These are phyloP conservation scores for Leucoraja erinaceus DNA, from an alignment of 2,113 vertebrate genomes.

Conservation along the genomic window DNA sequence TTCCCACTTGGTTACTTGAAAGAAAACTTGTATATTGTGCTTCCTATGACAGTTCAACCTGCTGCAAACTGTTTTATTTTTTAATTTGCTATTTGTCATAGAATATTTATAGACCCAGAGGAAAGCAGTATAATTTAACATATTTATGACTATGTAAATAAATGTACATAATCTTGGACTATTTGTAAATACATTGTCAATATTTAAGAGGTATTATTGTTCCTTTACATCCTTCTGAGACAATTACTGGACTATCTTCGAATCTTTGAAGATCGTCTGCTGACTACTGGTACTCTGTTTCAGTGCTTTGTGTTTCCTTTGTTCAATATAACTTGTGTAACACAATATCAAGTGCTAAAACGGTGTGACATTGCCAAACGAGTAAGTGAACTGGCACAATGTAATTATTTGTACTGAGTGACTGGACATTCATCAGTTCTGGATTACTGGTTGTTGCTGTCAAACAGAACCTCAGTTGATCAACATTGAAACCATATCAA, in stretches of 20 bases:
- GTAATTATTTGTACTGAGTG: slow-evolving; percentile 5
- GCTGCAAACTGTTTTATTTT: slow-evolving; percentile 46
- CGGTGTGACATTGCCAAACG: background rate
- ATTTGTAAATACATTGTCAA: slow-evolving; percentile 34
- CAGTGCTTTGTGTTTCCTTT: slow-evolving; percentile 31
- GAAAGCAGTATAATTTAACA: slow-evolving; percentile 86
- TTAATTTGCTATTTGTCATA: slow-evolving; percentile 61
- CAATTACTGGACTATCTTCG: background rate
- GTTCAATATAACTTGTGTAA: slow-evolving; percentile 25
- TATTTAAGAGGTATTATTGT: slow-evolving; percentile 28
- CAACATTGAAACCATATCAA: background rate
- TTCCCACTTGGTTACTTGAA: slow-evolving; percentile 50
- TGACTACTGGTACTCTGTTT: slow-evolving; percentile 27
- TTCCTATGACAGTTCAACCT: slow-evolving; percentile 73
- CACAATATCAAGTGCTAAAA: slow-evolving; percentile 4
- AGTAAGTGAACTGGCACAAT: slow-evolving; percentile 23
- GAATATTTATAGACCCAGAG: slow-evolving; percentile 83
- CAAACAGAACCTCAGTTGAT: slow-evolving; percentile 33
- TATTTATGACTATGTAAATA: slow-evolving; percentile 70
- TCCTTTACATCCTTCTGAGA: slow-evolving; percentile 5
- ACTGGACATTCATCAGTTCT: slow-evolving; percentile 10
- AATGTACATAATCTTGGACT: slow-evolving; percentile 33
- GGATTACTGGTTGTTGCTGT: background rate
- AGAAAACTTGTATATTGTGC: slow-evolving; percentile 55
- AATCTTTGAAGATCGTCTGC: background rate